Evolutionary conservation across 1,140 invertebrate genomes (phyloP).

Genomic region (Wiebesia pumilae): DNA sequence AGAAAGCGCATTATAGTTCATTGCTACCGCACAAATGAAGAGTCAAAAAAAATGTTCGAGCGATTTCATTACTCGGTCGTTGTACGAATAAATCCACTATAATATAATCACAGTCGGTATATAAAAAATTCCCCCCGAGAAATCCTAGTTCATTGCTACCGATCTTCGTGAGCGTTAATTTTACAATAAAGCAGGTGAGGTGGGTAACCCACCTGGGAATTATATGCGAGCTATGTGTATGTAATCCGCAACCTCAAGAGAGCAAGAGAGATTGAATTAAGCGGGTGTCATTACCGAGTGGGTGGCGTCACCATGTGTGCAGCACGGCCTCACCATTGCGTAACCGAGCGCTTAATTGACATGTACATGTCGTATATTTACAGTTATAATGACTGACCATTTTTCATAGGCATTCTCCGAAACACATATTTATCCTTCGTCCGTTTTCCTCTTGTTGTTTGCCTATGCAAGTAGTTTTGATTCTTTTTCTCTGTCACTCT

Average conservation of each 20-base stretch:
- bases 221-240: neutral
- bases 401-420: slow-evolving; percentile 53
- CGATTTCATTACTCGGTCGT: neutral
- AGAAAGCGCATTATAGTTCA: neutral
- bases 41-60: neutral
- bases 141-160: neutral
- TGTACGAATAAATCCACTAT: neutral
- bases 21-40: neutral
- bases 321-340: slow-evolving; percentile 53
- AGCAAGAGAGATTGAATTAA: slow-evolving; percentile 52
- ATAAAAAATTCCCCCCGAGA: slow-evolving; percentile 13
- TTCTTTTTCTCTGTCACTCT: neutral
- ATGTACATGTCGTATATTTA: slow-evolving; percentile 64
- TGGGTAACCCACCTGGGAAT: slow-evolving; percentile 33
- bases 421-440: slow-evolving; percentile 51
- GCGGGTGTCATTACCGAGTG: slow-evolving; percentile 61
- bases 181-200: neutral
- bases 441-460: too few relatives aligned
- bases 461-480: too few relatives aligned
- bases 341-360: slow-evolving; percentile 64
- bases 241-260: slow-evolving; percentile 9
- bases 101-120: neutral
- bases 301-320: slow-evolving; percentile 44
- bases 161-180: slow-evolving; percentile 38
- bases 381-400: slow-evolving; percentile 61